Base-by-base conservation (phyloP, 2,888 invertebrate species). In the Hylaea fasciaria region DNA sequence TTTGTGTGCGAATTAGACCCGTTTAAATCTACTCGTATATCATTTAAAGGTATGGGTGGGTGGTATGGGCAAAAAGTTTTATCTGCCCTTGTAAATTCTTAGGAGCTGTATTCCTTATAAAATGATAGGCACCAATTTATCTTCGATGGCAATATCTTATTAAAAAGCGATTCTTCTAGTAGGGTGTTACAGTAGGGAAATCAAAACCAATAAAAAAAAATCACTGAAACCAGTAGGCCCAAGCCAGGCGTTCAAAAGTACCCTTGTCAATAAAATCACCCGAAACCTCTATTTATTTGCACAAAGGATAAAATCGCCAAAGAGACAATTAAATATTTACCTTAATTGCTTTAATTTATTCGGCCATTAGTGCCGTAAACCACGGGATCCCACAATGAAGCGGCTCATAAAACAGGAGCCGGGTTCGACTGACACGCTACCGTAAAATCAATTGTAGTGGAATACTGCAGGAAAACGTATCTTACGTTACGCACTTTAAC, bases 291-390 rank as follows among this genome's bases (percentile, higher is more conserved):
- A 56, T 56, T 60, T 56, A 61, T 57, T 52, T 56, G 29, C 46
- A 52, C 56, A 56, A 61, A 56, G 61, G 52, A 51, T 48, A 48
- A 56, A 56, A 61, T 57, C 47, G 52, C 48, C 52, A 61, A 55
- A 46, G 61, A 61, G 62, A 62, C 58, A 56, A 53, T 65, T 58
- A 65, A 62, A 62, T 65, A 62, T 59, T 47, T 62, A 62, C 57
- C 56, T 62, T 62, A 57, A 61, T 65, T 57, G 56, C 52, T 65
- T 57, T 65, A 62, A 65, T 65, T 65, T 59, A 65, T 65, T 16
- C 52, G 39, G 22, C 54, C 56, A 65, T 60, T 62, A 57, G 50
- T 55, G 48, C 48, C 59, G 56, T 57, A 63, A 65, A 63, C 61
- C 63, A 43, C 58, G 51, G 61, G 56, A 56, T 45, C 56, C 56